Evolutionary conservation across 2,888 invertebrate species (phyloP).

Genomic region (Halictus ligatus): DNA sequence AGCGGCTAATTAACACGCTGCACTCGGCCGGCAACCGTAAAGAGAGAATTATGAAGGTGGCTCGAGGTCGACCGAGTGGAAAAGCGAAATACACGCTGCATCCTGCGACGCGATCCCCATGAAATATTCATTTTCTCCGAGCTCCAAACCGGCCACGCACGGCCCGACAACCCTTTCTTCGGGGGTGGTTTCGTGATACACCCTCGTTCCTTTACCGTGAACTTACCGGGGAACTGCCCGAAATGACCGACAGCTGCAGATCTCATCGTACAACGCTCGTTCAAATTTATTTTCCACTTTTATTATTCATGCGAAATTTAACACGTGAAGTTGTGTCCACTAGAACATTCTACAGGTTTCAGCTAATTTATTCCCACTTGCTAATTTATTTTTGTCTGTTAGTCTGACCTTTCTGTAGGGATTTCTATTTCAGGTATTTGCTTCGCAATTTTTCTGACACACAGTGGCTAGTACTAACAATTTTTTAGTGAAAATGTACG

Average conservation of each 20-base stretch:
- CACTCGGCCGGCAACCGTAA: not conserved
- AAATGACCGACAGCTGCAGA: not conserved
- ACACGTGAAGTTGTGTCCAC: not conserved
- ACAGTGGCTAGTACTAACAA: too few relatives aligned
- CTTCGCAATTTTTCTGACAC: not conserved
- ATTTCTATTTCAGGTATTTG: not conserved
- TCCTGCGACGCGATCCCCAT: slow-evolving; percentile 17
- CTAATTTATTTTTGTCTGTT: too few relatives aligned
- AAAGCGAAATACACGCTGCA: slow-evolving; percentile 16
- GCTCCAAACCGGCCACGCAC: slow-evolving; percentile 33
- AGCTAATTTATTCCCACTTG: not conserved
- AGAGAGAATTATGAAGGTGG: slow-evolving; percentile 34
- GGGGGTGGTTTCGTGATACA: not conserved
- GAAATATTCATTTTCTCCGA: slow-evolving; percentile 49
- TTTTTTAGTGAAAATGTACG: too few relatives aligned
- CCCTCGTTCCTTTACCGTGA: not conserved
- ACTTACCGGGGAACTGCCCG: not conserved
- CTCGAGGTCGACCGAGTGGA: slow-evolving; percentile 11
- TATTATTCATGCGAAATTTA: not conserved
- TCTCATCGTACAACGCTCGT: not conserved
- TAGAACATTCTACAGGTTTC: not conserved
- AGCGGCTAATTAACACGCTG: slow-evolving; percentile 27
- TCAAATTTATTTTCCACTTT: not conserved
- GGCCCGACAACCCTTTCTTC: not conserved
- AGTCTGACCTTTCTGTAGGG: not conserved